These are phyloP conservation scores for Lepisosteus oculatus DNA, from an alignment of 2,113 vertebrate species.

Conservation along the genomic window DNA sequence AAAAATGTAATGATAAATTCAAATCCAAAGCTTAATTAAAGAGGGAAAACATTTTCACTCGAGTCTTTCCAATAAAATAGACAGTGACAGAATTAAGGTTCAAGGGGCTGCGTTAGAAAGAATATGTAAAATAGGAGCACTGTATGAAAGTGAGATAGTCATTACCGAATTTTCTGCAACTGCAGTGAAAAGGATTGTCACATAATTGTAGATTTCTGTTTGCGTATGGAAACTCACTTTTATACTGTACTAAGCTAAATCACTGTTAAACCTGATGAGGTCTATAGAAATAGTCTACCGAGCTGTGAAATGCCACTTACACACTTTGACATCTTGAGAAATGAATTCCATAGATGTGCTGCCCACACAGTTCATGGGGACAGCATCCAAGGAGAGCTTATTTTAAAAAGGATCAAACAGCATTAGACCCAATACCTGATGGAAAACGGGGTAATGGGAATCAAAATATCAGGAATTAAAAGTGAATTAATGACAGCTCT, in stretches of 20 bases:
- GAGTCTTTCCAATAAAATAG: background rate
- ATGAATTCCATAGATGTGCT: slow-evolving; percentile 11
- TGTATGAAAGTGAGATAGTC: background rate
- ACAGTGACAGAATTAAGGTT: slow-evolving; percentile 7
- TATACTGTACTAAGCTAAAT: background rate
- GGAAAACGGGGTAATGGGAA: background rate
- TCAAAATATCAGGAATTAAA: no score
- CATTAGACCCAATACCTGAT: slow-evolving; percentile 3
- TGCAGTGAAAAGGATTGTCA: slow-evolving; percentile 6
- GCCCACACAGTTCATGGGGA: slow-evolving; percentile 21
- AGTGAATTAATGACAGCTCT: no score
- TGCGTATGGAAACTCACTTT: background rate
- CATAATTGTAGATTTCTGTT: background rate
- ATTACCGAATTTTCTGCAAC: background rate
- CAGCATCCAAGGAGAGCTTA: background rate
- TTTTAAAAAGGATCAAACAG: slow-evolving; percentile 11
- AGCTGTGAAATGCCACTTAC: slow-evolving; percentile 16
- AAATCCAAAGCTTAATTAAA: background rate
- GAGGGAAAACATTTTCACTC: slow-evolving; percentile 16
- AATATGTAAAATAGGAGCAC: background rate
- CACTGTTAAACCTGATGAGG: no score
- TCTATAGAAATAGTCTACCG: background rate
- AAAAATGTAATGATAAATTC: no score
- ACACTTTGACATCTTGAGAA: slow-evolving; percentile 12
- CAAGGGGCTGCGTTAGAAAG: background rate